Percentiles rank a stretch among this genome's conserved stretches.
These are phyloP conservation scores for Pocillopora damicornis DNA, from an alignment of 64 coral and sea anemone species.

Conservation along the genomic window DNA sequence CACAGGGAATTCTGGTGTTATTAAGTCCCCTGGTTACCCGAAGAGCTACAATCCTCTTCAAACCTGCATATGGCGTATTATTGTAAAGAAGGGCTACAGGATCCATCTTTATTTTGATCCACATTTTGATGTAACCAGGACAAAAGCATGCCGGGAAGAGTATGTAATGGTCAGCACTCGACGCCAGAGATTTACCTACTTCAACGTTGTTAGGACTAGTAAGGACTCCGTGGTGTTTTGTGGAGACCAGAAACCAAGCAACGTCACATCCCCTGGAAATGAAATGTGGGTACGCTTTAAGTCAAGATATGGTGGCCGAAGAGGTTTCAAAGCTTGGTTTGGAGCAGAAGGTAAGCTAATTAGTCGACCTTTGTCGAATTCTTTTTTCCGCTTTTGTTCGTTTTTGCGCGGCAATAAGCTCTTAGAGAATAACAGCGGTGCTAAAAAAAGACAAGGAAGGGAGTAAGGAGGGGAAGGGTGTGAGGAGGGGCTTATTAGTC, in stretches of 20 bases:
- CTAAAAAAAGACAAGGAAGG: too few species aligned
- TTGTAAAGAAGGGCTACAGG: constrained; percentile 34
- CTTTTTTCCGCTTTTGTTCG: not conserved
- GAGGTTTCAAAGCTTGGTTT: constrained; percentile 41
- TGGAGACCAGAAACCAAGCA: constrained; percentile 47
- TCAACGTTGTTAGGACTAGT: not conserved
- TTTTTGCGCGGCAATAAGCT: not conserved
- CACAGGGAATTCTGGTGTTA: constrained; percentile 12
- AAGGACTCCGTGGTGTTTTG: constrained; percentile 50
- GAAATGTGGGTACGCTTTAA: constrained; percentile 59
- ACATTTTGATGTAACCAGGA: constrained; percentile 33
- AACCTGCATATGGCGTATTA: constrained; percentile 59
- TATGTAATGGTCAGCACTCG: constrained; percentile 62
- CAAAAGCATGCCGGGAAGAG: constrained; percentile 26
- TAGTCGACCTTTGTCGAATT: not conserved
- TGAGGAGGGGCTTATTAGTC: too few species aligned
- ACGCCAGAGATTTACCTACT: constrained; percentile 33
- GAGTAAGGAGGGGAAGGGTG: too few species aligned
- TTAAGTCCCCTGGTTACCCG: constrained; percentile 59
- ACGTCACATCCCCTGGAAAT: constrained; percentile 41
- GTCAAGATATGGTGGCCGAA: constrained; percentile 30
- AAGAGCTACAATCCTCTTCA: constrained; percentile 29
- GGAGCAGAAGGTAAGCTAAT: constrained; percentile 30
- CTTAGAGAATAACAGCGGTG: too few species aligned
- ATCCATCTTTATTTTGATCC: constrained; percentile 57